Conservation (phyloP, 2,797 vertebrate species). For the Heliangelus exortis region DNA sequence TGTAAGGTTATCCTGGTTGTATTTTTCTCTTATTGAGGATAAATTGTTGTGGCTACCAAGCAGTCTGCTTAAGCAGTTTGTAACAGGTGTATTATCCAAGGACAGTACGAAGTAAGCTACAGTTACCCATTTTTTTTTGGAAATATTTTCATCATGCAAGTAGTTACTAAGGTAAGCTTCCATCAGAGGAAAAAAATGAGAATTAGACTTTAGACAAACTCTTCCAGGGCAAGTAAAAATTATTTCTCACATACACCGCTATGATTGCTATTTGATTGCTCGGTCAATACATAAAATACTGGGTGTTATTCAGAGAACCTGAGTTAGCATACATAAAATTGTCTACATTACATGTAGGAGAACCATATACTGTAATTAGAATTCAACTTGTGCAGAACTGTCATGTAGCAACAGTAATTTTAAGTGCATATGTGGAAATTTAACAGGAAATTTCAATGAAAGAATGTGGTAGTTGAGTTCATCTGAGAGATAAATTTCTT, state of each 20-base stretch:
- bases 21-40: not conserved
- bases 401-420: not conserved
- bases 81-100: not conserved
- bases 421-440: not conserved
- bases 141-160: not conserved
- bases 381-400: not conserved
- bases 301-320: not conserved
- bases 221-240: not conserved
- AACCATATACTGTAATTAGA: not conserved
- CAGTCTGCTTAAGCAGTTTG: not conserved
- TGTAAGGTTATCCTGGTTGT: not conserved
- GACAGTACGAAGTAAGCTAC: not conserved
- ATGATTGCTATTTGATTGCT: not conserved
- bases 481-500: not conserved
- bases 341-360: not conserved
- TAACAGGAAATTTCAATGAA: not conserved
- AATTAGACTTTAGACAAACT: not conserved
- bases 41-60: not conserved
- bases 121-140: not conserved
- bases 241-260: not conserved
- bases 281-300: not conserved
- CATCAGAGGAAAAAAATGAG: not conserved
- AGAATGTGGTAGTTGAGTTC: not conserved
- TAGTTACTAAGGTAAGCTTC: not conserved
- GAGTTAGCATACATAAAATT: not conserved